These are phyloP conservation scores for Zaprionus taronus DNA, from an alignment of 1,140 invertebrate genomes.

Conservation along the genomic window DNA sequence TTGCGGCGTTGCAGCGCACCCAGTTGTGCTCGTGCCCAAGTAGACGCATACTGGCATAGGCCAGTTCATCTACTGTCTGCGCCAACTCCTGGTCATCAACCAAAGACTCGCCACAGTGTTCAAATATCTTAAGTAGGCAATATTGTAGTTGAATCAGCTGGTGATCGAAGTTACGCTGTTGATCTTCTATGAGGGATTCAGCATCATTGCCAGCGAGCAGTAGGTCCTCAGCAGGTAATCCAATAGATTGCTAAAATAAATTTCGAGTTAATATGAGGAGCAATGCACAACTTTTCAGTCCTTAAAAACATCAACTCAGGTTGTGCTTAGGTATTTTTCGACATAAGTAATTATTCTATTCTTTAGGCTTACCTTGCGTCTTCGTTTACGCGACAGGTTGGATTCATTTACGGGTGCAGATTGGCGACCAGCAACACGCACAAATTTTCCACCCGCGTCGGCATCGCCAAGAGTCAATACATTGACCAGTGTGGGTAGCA, in stretches of 20 bases:
- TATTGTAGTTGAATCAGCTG: constrained; percentile 86
- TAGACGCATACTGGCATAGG: constrained; percentile 90
- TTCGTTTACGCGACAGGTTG: constrained; percentile 41
- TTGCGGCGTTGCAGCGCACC: constrained; percentile 90
- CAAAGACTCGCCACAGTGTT: constrained; percentile 84
- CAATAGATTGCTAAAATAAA: constrained; percentile 16
- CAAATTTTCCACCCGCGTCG: constrained; percentile 67
- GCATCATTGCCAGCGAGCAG: constrained; percentile 32
- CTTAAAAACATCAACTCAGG: background rate
- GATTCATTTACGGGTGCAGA: constrained; percentile 23
- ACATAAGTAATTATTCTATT: background rate
- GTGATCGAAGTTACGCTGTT: constrained; percentile 85
- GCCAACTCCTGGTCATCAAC: constrained; percentile 84
- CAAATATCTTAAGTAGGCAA: constrained; percentile 85
- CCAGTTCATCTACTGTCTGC: constrained; percentile 86
- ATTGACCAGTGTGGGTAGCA: constrained; percentile 87
- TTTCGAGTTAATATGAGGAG: background rate
- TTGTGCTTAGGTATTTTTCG: no score
- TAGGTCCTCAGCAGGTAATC: constrained; percentile 23
- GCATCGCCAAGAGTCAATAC: constrained; percentile 74
- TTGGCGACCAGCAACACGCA: constrained; percentile 57
- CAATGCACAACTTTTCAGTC: background rate
- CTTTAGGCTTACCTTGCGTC: constrained; percentile 33
- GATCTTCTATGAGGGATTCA: constrained; percentile 78
- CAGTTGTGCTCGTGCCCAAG: constrained; percentile 86